These are phyloP conservation scores for Gambusia holbrooki DNA, from an alignment of 2,113 vertebrate species.

Conservation along the genomic window DNA sequence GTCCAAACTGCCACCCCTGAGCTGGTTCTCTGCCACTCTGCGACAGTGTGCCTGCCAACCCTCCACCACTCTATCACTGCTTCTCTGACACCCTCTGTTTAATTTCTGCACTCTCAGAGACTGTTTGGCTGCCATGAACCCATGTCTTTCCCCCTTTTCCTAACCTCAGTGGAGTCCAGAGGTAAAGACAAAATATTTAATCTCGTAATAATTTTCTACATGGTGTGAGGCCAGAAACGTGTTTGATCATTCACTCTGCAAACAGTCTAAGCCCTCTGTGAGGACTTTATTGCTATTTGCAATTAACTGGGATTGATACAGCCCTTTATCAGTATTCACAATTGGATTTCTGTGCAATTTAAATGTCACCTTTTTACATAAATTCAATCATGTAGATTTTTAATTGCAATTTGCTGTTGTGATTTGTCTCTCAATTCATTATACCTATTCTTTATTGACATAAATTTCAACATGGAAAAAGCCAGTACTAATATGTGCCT, in stretches of 20 bases:
- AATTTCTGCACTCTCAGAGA: conserved; percentile 23
- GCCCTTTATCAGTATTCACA: neutral
- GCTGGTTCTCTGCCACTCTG: conserved; percentile 33
- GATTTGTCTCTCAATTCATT: neutral
- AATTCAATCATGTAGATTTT: neutral
- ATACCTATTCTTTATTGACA: neutral
- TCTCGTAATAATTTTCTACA: neutral
- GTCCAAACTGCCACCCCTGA: conserved; percentile 24
- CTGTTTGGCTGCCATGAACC: conserved; percentile 12
- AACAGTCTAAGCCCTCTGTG: neutral
- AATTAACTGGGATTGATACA: neutral
- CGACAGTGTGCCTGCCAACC: conserved; percentile 26
- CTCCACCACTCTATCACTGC: conserved; percentile 31
- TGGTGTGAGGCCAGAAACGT: neutral
- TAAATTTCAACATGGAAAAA: neutral
- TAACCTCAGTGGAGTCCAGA: neutral
- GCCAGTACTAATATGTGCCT: neutral
- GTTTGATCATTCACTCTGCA: neutral
- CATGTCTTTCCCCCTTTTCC: conserved; percentile 9
- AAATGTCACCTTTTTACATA: neutral
- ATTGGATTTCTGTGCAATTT: neutral
- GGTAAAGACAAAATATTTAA: neutral
- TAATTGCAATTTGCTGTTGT: neutral
- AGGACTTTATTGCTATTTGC: neutral
- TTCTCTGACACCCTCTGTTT: conserved; percentile 23